Percentiles rank a stretch among this genome's conserved stretches.
Conservation (phyloP, 2,113 vertebrate species). For the Brachypodius melanocephalos region DNA sequence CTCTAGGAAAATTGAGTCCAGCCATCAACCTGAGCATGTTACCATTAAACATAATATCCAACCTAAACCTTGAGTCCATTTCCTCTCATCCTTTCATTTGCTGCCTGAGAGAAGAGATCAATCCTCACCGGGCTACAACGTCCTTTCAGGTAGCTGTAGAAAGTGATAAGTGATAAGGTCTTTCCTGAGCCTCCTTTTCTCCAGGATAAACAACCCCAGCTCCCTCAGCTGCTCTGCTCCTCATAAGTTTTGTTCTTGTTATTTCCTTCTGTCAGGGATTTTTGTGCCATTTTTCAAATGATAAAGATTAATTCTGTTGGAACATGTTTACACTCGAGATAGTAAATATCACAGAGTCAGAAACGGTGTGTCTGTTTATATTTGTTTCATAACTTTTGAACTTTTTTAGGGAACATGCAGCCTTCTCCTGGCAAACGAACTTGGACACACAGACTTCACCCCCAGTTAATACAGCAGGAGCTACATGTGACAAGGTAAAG, state of each 20-base stretch:
- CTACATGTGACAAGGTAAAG: neutral
- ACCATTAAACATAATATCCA: neutral
- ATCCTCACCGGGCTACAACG: neutral
- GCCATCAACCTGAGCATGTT: neutral
- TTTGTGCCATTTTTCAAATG: neutral
- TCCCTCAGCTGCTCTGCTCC: neutral
- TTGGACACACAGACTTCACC: slow-evolving; percentile 5
- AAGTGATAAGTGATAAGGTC: neutral
- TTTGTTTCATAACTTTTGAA: slow-evolving; percentile 10
- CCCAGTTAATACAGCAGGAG: neutral
- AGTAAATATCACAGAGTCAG: neutral
- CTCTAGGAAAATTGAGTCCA: neutral
- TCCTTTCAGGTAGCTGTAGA: neutral
- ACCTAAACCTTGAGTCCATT: neutral
- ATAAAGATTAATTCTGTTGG: neutral
- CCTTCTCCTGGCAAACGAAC: neutral
- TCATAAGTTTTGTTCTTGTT: neutral
- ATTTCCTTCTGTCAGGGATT: neutral
- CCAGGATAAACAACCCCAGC: neutral
- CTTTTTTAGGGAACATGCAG: neutral
- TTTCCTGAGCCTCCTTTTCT: neutral
- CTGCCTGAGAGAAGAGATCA: neutral
- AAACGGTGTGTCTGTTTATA: neutral
- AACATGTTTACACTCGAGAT: neutral
- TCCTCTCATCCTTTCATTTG: neutral